Conservation (phyloP, 2,888 invertebrate species). For the Andricus quercusramuli region DNA sequence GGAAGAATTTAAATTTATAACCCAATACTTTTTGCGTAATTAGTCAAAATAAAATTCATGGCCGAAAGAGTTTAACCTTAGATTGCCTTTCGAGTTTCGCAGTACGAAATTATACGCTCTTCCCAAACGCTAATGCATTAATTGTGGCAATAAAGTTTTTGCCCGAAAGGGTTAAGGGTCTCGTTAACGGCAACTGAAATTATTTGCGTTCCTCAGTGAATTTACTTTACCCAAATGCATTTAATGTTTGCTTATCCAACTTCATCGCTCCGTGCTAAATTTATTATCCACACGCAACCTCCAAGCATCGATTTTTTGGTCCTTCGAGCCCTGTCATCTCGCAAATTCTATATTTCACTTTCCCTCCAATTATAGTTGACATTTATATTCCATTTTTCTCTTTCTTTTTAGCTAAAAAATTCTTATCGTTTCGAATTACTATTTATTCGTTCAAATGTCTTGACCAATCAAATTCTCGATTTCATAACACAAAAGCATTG, state of each 20-base stretch:
- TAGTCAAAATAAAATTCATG: conserved; percentile 10
- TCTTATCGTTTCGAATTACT: no score
- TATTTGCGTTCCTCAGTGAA: neutral
- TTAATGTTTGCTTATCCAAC: conserved; percentile 7
- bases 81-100: conserved; percentile 8
- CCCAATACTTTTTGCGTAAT: neutral
- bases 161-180: conserved; percentile 5
- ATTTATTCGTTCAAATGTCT: no score
- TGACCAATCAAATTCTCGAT: no score
- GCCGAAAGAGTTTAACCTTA: neutral
- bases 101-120: conserved; percentile 6
- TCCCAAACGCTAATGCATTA: neutral
- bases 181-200: conserved; percentile 12
- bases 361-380: no score
- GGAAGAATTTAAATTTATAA: neutral
- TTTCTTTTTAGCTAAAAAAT: no score
- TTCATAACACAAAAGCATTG: no score
- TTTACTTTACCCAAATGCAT: conserved; percentile 16
- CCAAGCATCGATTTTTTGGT: neutral
- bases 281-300: conserved; percentile 17
- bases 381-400: no score
- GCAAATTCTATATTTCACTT: no score
- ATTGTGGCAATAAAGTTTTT: conserved; percentile 8
- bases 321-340: neutral
- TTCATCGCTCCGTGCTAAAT: neutral